Percentiles rank a stretch among this genome's conserved stretches.
These are phyloP conservation scores for Rhynchophorus ferrugineus DNA, from an alignment of 1,140 invertebrate species.

Conservation along the genomic window DNA sequence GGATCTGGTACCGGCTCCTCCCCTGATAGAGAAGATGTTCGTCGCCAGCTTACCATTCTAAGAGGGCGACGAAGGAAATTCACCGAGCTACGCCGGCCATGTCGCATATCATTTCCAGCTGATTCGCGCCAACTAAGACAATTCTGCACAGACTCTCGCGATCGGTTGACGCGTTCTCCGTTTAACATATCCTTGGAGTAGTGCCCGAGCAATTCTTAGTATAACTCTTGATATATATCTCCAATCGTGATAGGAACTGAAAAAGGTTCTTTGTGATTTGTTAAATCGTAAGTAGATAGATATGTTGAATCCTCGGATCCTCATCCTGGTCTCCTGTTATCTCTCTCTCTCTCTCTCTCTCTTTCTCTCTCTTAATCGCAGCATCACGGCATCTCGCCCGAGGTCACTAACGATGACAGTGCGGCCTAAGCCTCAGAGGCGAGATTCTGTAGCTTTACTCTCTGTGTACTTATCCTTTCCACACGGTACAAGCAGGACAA, in stretches of 20 bases:
- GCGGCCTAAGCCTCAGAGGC: no score
- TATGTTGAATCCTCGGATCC: not conserved
- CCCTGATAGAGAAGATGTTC: slow-evolving; percentile 91
- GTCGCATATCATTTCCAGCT: not conserved
- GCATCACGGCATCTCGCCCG: no score
- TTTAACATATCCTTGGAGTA: no score
- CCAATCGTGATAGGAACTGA: slow-evolving; percentile 24
- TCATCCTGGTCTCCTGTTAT: not conserved
- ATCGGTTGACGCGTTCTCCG: no score
- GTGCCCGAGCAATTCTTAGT: no score
- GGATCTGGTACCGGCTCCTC: slow-evolving; percentile 83
- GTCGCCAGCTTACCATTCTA: slow-evolving; percentile 89
- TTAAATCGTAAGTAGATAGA: slow-evolving; percentile 22
- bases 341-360: not conserved
- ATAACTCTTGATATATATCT: slow-evolving; percentile 1
- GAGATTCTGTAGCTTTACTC: no score
- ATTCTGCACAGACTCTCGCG: no score
- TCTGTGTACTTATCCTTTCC: no score
- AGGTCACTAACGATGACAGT: no score
- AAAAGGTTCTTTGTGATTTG: slow-evolving; percentile 22
- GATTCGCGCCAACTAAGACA: no score
- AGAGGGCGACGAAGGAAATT: slow-evolving; percentile 18
- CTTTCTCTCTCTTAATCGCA: no score
- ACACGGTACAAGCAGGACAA: no score
- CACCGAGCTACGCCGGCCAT: not conserved